Evolutionary conservation across 2,113 vertebrate genomes (phyloP), one percentile per base, ranked within the genome.

Genomic region (Zosterops hypoxanthus): DNA sequence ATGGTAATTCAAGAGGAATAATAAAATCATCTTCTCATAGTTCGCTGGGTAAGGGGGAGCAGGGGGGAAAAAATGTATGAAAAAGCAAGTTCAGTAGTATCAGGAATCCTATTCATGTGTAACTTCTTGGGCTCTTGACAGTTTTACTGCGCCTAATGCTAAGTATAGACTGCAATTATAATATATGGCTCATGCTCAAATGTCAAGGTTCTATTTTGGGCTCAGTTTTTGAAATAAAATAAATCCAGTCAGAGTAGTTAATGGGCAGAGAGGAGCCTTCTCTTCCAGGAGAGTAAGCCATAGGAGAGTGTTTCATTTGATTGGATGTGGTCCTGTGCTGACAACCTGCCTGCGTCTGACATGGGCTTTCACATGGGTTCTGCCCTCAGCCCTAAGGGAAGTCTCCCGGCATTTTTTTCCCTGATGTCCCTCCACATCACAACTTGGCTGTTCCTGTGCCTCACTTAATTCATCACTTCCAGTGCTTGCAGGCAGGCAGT

Each of bases 151-250:
- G 63, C 70, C 5, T 8, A 89, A 63, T 59, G 70, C 96, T 95
- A 96, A 96, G 86, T 94, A 94, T 94, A 96, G 92, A 59, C 84
- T 94, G 82, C 83, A 91, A 94, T 96, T 96, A 96, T 50, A 95
- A 88, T 94, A 80, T 52, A 89, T 94, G 96, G 83, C 86, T 96
- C 92, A 92, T 86, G 56, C 92, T 96, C 76, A 97, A 95, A 96
- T 95, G 91, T 94, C 94, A 95, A 87, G 86, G 92, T 94, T 46
- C 95, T 97, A 96, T 97, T 97, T 88, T 93, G 82, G 60, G 92
- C 88, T 88, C 65, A 42, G 69, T 92, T 96, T 96, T 73, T 86
- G 76, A 90, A 93, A 90, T 71, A 92, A 90, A 94, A 64, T 83
- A 86, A 93, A 95, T 93, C 75, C 57, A 93, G 76, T 90, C 6